phyloP scores from a whole-genome alignment of 2,888 invertebrate genomes.

The Caenorhabditis angaria region DNA sequence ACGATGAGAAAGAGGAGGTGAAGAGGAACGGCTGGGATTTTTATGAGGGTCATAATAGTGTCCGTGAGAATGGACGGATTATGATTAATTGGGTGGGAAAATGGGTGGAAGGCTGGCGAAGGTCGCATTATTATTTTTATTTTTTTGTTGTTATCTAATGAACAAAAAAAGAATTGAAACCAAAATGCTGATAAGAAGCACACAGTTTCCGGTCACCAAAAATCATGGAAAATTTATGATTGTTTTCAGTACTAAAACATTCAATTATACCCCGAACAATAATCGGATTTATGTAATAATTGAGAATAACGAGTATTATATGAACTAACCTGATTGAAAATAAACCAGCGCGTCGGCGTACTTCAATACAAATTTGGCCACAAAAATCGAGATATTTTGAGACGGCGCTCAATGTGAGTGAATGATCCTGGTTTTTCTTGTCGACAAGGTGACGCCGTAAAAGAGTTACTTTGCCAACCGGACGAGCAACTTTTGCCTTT shows the following conservation, averaged over 20 bases:
- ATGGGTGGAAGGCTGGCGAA: too few relatives aligned
- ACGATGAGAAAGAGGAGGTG: not conserved
- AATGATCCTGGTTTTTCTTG: constrained; percentile 15
- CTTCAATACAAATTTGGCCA: constrained; percentile 51
- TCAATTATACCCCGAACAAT: too few relatives aligned
- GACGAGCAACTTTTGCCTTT: constrained; percentile 46
- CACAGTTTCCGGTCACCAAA: not conserved
- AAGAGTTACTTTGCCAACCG: constrained; percentile 43
- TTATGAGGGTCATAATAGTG: constrained; percentile 1
- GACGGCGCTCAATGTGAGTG: constrained; percentile 40
- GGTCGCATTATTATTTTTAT: too few relatives aligned
- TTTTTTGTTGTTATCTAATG: too few relatives aligned
- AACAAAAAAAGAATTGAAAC: not conserved
- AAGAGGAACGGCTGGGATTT: not conserved
- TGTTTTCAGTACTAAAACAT: too few relatives aligned
- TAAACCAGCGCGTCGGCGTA: constrained; percentile 23
- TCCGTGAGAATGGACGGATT: not conserved
- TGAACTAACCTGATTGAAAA: constrained; percentile 33
- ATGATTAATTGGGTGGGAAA: not conserved
- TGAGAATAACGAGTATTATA: too few relatives aligned
- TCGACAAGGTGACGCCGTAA: constrained; percentile 14
- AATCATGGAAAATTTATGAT: not conserved
- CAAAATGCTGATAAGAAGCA: too few relatives aligned
- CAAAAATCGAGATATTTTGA: constrained; percentile 45
- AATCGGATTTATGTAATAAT: constrained; percentile 1